A percentile compares a stretch with the other conserved stretches of the same genome.
These are phyloP conservation scores for Bos taurus DNA, from an alignment of 2,113 vertebrate genomes.

Conservation along the genomic window DNA sequence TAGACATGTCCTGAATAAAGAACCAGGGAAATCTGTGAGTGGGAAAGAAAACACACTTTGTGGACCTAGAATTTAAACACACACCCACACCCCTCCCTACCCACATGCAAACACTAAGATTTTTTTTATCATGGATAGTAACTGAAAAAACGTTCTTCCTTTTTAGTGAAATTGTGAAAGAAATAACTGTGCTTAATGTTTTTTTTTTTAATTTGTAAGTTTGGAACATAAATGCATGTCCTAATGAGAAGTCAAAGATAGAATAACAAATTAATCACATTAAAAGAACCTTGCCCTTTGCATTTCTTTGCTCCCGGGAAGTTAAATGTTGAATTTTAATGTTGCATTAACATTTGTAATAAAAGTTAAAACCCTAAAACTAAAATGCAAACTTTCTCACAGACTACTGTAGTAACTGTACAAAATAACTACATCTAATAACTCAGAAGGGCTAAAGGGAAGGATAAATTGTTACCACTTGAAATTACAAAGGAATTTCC, in stretches of 20 bases:
- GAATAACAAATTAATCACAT: conserved; percentile 61
- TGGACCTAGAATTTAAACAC: neutral
- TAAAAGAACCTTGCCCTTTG: conserved; percentile 54
- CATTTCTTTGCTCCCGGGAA: conserved; percentile 54
- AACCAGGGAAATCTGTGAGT: neutral
- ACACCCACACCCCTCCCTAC: neutral
- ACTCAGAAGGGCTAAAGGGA: neutral
- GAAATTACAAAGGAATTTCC: conserved; percentile 9
- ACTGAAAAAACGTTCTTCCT: neutral
- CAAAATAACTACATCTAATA: conserved; percentile 37
- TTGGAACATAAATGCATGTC: conserved; percentile 33
- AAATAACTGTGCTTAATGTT: neutral
- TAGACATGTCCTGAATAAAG: neutral
- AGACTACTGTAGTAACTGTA: neutral
- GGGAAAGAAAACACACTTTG: neutral
- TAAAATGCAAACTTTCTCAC: conserved; percentile 13
- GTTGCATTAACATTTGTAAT: conserved; percentile 65
- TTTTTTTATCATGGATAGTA: neutral
- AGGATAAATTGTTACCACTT: conserved; percentile 15
- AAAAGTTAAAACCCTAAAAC: conserved; percentile 56
- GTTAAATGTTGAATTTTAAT: conserved; percentile 55
- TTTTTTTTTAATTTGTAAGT: neutral
- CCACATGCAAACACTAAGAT: neutral
- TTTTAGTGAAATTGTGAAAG: conserved; percentile 33
- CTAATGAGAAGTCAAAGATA: conserved; percentile 45